Conservation (phyloP, 1,140 invertebrate species). For the Zaprionus vittiger region DNA sequence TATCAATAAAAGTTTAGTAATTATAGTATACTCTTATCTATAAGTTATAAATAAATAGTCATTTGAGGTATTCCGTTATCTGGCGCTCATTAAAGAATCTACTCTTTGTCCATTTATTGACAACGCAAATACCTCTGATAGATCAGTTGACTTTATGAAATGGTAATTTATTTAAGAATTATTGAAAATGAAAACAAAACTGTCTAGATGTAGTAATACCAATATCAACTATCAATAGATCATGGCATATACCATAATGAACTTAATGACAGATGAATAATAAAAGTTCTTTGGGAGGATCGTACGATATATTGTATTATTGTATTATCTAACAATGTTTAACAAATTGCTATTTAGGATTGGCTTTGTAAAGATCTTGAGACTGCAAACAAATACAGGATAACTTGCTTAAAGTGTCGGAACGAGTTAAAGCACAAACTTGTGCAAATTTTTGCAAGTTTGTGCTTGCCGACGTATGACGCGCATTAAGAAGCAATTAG, state of each 20-base stretch:
- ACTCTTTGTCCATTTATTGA: neutral
- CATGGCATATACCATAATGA: too few species aligned
- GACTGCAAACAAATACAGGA: neutral
- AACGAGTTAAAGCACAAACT: conserved; percentile 47
- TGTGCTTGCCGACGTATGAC: conserved; percentile 45
- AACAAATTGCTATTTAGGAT: neutral
- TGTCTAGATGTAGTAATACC: too few species aligned
- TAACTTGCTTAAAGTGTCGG: conserved; percentile 25
- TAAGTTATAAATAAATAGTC: neutral
- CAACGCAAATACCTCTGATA: neutral
- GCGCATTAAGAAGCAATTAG: conserved; percentile 71
- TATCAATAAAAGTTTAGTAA: neutral
- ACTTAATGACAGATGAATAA: too few species aligned
- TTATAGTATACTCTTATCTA: neutral
- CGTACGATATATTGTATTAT: too few species aligned
- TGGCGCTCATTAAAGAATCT: neutral
- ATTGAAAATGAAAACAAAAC: too few species aligned
- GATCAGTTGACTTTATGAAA: neutral
- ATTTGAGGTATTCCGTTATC: neutral
- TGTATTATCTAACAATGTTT: neutral
- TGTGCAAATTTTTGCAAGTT: conserved; percentile 34
- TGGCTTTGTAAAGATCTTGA: neutral
- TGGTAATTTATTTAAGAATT: too few species aligned
- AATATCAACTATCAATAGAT: too few species aligned
- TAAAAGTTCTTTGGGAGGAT: too few species aligned